Evolutionary conservation across 2,797 vertebrate genomes (phyloP).

Genomic region (Hoplostethus mediterraneus): DNA sequence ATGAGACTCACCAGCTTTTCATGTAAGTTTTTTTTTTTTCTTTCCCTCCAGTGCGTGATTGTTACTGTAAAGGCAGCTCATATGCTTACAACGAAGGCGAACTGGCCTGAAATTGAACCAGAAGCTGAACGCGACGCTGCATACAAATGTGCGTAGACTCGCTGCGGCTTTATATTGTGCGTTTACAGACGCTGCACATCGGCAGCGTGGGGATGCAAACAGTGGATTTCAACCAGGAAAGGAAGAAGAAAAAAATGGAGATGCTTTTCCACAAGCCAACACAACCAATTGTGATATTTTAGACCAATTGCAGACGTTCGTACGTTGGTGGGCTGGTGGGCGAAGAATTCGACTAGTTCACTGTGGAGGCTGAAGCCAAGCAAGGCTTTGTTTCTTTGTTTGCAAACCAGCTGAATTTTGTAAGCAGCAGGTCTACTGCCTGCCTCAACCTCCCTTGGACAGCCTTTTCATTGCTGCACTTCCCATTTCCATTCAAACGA

Average conservation of each 20-base stretch:
- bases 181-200: slow-evolving; percentile 30
- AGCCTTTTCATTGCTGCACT: no score
- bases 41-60: neutral
- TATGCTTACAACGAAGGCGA: neutral
- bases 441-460: no score
- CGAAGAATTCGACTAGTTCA: neutral
- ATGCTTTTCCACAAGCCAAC: slow-evolving; percentile 41
- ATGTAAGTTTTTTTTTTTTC: slow-evolving; percentile 12
- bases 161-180: slow-evolving; percentile 35
- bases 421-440: no score
- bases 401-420: no score
- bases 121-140: slow-evolving; percentile 24
- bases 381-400: neutral
- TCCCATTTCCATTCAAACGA: no score
- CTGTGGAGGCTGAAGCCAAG: neutral
- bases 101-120: neutral
- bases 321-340: slow-evolving; percentile 16
- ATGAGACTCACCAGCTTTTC: slow-evolving; percentile 42
- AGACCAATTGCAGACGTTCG: slow-evolving; percentile 14
- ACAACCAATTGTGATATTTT: slow-evolving; percentile 48
- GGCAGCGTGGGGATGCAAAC: slow-evolving; percentile 53
- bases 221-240: slow-evolving; percentile 45
- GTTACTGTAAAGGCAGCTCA: slow-evolving; percentile 11
- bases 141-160: slow-evolving; percentile 35
- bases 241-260: slow-evolving; percentile 10